Base-by-base conservation (phyloP, 2,888 invertebrate species). In the Oasisia sp. region DNA sequence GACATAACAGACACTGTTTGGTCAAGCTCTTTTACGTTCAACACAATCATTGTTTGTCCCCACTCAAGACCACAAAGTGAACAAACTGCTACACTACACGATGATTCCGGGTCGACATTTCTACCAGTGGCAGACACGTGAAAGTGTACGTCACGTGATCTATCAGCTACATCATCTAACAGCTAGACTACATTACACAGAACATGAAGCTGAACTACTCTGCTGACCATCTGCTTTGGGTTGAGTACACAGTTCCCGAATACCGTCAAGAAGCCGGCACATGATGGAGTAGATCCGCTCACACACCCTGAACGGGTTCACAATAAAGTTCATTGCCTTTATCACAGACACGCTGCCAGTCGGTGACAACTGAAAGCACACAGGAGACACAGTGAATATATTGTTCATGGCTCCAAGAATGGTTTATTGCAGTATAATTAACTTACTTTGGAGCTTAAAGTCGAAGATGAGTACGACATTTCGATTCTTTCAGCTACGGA, bases 231-330 rank as follows among this genome's bases (percentile, higher is more conserved):
- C 91, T 32, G 94, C 93, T 74, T 93, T 93, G 3, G 93, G 94
- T 90, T 93, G 92, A 89, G 92, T 91, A 50, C 93, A 93, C 32
- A 94, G 93, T 91, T 92, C 94, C 90, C 74, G 74, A 74, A 74
- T 74, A 74, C 74, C 74, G 74, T 74, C 74, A 27, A 74, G 74
- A 27, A 74, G n/a, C 27, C 74, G 74, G 74, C 74, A 27, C 94
- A 99, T 98, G 93, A 99, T 97, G 92, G 97, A 97, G 95, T 99
- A 98, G 74, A 99, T 98, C 95, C 98, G 98, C 94, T 32, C 89
- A 96, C 99, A 99, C 96, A 99, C 99, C 94, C 97, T 97, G 90
- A 98, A 98, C 0, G 99, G 99, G 97, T 99, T 99, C 97, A 98
- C 98, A 0, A 99, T 99, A 96, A 98, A 99, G 95, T 98, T 98